A percentile compares a stretch with the other conserved stretches of the same genome.
phyloP scores from a whole-genome alignment of 1,140 invertebrate species.

The Plutomurus gul region DNA sequence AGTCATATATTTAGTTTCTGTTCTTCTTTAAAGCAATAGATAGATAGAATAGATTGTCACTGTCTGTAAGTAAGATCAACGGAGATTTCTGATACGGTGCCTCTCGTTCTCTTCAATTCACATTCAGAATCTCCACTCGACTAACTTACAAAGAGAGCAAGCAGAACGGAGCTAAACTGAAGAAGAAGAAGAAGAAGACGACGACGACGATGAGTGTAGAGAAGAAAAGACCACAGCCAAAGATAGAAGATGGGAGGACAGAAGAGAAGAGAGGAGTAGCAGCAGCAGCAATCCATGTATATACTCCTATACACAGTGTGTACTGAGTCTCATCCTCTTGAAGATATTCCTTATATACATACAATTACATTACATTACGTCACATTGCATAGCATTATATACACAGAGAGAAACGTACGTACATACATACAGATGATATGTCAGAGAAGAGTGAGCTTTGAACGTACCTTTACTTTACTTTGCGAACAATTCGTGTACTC shows the following conservation, averaged over 20 bases:
- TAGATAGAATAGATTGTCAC: constrained; percentile 20
- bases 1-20: too few species aligned
- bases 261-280: background rate
- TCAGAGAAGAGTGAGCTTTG: background rate
- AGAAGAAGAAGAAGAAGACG: too few species aligned
- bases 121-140: background rate
- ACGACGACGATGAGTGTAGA: too few species aligned
- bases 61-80: constrained; percentile 9
- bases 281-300: too few species aligned
- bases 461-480: background rate
- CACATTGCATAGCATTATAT: background rate
- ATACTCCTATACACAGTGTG: too few species aligned
- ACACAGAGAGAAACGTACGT: background rate
- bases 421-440: background rate
- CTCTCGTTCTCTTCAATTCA: background rate
- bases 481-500: too few species aligned
- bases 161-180: background rate
- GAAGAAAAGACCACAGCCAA: too few species aligned
- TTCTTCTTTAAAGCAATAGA: background rate
- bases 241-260: background rate
- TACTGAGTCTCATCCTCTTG: too few species aligned
- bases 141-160: background rate
- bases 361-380: background rate
- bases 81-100: constrained; percentile 12
- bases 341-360: background rate